Evolutionary conservation across 2,888 invertebrate species (phyloP).

Genomic region (Clusia tigrina): DNA sequence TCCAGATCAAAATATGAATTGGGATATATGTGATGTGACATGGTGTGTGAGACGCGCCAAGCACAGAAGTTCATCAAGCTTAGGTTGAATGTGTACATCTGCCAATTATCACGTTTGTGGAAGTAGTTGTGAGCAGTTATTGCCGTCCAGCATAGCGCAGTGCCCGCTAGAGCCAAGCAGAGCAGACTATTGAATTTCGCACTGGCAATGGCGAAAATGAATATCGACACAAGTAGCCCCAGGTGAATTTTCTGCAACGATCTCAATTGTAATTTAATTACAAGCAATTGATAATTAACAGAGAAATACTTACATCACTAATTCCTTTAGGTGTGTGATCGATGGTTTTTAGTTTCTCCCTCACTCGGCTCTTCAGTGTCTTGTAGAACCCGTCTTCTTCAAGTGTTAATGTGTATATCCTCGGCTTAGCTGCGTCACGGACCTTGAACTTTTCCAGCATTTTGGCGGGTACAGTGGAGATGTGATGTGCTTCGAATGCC

Average conservation of each 20-base stretch:
- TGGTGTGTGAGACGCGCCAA: slow-evolving; percentile 77
- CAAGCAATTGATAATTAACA: too few relatives aligned
- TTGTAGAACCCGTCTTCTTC: slow-evolving; percentile 77
- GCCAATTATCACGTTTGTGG: slow-evolving; percentile 78
- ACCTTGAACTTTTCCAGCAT: slow-evolving; percentile 74
- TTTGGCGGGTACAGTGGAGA: slow-evolving; percentile 68
- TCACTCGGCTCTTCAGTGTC: slow-evolving; percentile 71
- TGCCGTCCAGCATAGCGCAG: slow-evolving; percentile 69
- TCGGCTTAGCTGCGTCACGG: slow-evolving; percentile 69
- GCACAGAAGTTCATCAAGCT: slow-evolving; percentile 70
- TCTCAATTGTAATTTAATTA: too few relatives aligned
- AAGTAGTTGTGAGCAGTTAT: slow-evolving; percentile 80
- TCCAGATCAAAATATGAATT: slow-evolving; percentile 81
- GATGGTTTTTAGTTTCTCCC: slow-evolving; percentile 69
- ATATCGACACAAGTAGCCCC: slow-evolving; percentile 58
- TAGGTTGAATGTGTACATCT: slow-evolving; percentile 81
- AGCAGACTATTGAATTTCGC: slow-evolving; percentile 56
- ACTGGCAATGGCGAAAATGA: slow-evolving; percentile 59
- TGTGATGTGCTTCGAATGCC: slow-evolving; percentile 78
- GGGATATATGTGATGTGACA: slow-evolving; percentile 82
- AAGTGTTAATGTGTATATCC: slow-evolving; percentile 79
- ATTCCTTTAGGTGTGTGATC: slow-evolving; percentile 59
- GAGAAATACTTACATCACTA: slow-evolving; percentile 63
- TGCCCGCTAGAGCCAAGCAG: slow-evolving; percentile 65
- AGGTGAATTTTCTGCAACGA: slow-evolving; percentile 60